Evolutionary conservation across 30 jellyfish, hydroid and myxozoan genomes (phyloP).

Genomic region (Catostylus mosaicus): DNA sequence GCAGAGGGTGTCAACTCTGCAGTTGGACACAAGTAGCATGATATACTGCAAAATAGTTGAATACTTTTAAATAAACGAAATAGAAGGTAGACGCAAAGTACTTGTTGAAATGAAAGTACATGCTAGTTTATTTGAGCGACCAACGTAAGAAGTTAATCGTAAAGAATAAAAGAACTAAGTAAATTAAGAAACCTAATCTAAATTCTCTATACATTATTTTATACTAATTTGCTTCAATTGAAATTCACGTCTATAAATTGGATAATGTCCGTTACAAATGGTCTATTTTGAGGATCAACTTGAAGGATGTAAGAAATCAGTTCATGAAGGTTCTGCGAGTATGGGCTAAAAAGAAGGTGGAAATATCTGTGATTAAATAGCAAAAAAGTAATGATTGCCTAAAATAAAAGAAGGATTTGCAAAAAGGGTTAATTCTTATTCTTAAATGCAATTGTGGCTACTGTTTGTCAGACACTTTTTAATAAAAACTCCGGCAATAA

Average conservation of each 20-base stretch:
- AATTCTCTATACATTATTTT: too few relatives aligned
- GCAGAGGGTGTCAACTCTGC: too few relatives aligned
- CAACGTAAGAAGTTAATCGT: too few relatives aligned
- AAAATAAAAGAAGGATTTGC: background rate
- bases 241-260: conserved; percentile 37
- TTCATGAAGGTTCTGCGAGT: conserved; percentile 61
- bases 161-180: too few relatives aligned
- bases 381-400: background rate
- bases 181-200: too few relatives aligned
- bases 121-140: too few relatives aligned
- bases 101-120: too few relatives aligned
- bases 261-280: conserved; percentile 69
- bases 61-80: too few relatives aligned
- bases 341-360: conserved; percentile 55
- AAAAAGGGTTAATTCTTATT: background rate
- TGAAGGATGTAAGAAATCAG: conserved; percentile 61
- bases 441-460: background rate
- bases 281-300: conserved; percentile 80
- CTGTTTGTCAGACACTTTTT: background rate
- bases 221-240: background rate
- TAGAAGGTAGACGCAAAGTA: too few relatives aligned
- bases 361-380: background rate
- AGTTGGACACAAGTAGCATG: too few relatives aligned
- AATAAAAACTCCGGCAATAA: background rate
- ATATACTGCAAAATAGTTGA: too few relatives aligned